Percentiles rank a stretch among this genome's conserved stretches.
Evolutionary conservation across 1,140 invertebrate genomes (phyloP).

Genomic region (Sarcophaga bullata): DNA sequence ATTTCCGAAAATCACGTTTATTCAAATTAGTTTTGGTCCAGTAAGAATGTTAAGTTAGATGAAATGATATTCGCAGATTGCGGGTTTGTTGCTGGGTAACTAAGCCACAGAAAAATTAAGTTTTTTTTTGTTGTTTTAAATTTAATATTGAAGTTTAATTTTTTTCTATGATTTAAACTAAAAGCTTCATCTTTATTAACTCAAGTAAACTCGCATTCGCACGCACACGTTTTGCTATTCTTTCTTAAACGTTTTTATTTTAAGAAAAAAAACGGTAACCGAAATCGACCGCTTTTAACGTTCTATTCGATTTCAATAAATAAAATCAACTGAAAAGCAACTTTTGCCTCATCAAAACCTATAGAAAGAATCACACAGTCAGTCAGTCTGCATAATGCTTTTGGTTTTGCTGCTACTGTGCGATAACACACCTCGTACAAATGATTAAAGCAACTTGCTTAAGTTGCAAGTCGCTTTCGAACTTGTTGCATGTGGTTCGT

Average conservation of each 20-base stretch:
- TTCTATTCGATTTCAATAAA: slow-evolving; percentile 6
- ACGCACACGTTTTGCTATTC: background rate
- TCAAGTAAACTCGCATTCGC: background rate
- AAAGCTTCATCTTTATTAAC: too few species aligned
- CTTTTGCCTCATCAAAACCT: background rate
- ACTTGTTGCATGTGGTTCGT: too few species aligned
- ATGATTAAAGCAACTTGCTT: too few species aligned
- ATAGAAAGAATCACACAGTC: background rate
- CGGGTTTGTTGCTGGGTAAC: background rate
- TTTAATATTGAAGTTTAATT: too few species aligned
- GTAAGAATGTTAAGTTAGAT: too few species aligned
- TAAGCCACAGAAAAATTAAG: background rate
- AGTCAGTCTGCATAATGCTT: too few species aligned
- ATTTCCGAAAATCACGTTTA: slow-evolving; percentile 7
- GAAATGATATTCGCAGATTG: background rate
- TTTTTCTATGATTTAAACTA: too few species aligned
- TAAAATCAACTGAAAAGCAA: slow-evolving; percentile 6
- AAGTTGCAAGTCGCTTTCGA: too few species aligned
- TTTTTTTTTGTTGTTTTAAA: background rate
- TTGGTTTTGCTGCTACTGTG: too few species aligned
- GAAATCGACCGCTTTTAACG: slow-evolving; percentile 3
- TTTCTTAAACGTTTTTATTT: background rate
- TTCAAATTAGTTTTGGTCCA: background rate
- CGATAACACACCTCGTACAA: too few species aligned
- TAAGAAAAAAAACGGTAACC: background rate